Evolutionary conservation across 1,140 invertebrate species (phyloP), one percentile per base, ranked within the genome.

Genomic region (Pissodes strobi): DNA sequence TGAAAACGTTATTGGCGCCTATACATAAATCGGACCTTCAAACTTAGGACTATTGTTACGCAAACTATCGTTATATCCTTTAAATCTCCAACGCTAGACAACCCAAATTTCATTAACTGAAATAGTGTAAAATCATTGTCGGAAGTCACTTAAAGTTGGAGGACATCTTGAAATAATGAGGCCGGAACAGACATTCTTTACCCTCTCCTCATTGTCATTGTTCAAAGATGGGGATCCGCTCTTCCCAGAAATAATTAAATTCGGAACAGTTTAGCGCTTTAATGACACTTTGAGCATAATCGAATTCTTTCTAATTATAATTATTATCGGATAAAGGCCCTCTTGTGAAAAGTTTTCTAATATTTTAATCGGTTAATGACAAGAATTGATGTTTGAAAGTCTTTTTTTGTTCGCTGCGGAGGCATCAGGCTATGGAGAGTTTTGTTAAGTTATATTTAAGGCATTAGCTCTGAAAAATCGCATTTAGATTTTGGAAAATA

Each of bases 121-220:
- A 55, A 55, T 55, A 55, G 52, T 55, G 52, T 55, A 55, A 55
- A 55, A 55, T 55, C 52, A 39, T 34, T 34, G 30, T 55, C 34
- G 52, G 52, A 55, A 55, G 52, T 55, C 52, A 55, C 52, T 55
- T 55, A 55, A 55, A 55, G 52, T 37, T 55, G 52, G 52, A 55
- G 52, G 52, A 55, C 22, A 55, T 55, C 52, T 55, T 55, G 52
- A 55, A 55, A 55, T 55, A 55, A 55, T 55, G 52, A 55, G 52
- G 37, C 30, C 34, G 30, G 52, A 55, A 39, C 52, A 55, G 52
- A 55, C 52, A 55, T 55, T 55, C 52, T 46, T 55, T 55, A 34
- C 18, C 52, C 37, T 39, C 52, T 39, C 30, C 52, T 21, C 37
- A 19, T 55, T 55, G 52, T 55, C 52, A 55, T 55, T 55, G 52